Evolutionary conservation across 2,888 invertebrate species (phyloP).

Genomic region (Aphelenchoides bicaudatus): DNA sequence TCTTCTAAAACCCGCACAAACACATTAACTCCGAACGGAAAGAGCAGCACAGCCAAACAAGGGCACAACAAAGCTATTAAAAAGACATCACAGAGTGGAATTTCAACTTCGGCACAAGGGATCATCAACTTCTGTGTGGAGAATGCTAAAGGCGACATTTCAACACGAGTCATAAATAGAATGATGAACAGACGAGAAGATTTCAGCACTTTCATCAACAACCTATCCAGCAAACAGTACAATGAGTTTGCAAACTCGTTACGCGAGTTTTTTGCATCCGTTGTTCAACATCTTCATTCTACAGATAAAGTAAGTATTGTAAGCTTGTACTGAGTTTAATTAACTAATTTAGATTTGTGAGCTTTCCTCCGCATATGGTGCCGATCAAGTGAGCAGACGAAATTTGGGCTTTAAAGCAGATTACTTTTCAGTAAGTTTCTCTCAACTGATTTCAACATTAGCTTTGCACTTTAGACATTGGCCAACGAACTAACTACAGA

Average conservation of each 20-base stretch:
- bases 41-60: too few species aligned
- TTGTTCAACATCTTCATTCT: slow-evolving; percentile 33
- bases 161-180: slow-evolving; percentile 32
- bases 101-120: slow-evolving; percentile 4
- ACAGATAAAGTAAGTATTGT: slow-evolving; percentile 30
- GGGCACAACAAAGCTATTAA: too few species aligned
- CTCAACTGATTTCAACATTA: too few species aligned
- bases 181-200: slow-evolving; percentile 41
- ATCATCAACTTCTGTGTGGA: slow-evolving; percentile 38
- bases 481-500: slow-evolving; percentile 40
- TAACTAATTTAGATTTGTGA: slow-evolving; percentile 25
- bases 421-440: slow-evolving; percentile 35
- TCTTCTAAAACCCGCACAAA: too few species aligned
- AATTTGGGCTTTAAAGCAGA: slow-evolving; percentile 38
- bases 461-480: too few species aligned
- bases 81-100: slow-evolving; percentile 3
- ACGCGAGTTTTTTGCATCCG: slow-evolving; percentile 31
- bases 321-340: slow-evolving; percentile 5
- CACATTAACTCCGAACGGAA: too few species aligned
- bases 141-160: slow-evolving; percentile 36
- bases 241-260: slow-evolving; percentile 29
- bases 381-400: slow-evolving; percentile 32
- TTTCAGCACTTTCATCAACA: slow-evolving; percentile 30
- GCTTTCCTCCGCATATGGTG: slow-evolving; percentile 32
- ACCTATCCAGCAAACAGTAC: slow-evolving; percentile 27